A percentile compares a stretch with the other conserved stretches of the same genome.
phyloP scores from a whole-genome alignment of 2,888 invertebrate species.

The Drosophila subquinaria region DNA sequence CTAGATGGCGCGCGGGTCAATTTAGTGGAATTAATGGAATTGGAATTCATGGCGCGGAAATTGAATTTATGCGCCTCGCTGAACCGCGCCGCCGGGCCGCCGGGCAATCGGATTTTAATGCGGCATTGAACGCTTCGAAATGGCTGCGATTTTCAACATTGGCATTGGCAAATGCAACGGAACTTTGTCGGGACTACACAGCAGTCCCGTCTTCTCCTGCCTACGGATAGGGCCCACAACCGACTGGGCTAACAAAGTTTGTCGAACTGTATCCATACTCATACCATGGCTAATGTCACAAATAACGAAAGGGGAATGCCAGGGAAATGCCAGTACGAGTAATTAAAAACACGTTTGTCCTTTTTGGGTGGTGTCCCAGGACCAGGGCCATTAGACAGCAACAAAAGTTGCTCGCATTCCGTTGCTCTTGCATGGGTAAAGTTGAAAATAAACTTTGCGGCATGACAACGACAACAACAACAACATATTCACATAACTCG shows the following conservation, averaged over 20 bases:
- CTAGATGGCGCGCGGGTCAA: conserved; percentile 83
- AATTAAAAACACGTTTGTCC: conserved; percentile 83
- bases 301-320: conserved; percentile 39
- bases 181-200: neutral
- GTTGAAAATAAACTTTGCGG: conserved; percentile 81
- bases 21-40: conserved; percentile 86
- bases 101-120: conserved; percentile 82
- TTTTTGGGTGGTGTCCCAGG: conserved; percentile 41
- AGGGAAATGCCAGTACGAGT: conserved; percentile 64
- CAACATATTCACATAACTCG: conserved; percentile 59
- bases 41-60: conserved; percentile 86
- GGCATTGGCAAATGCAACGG: conserved; percentile 58
- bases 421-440: conserved; percentile 68
- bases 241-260: conserved; percentile 38
- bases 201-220: neutral
- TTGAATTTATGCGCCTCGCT: conserved; percentile 79
- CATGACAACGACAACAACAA: conserved; percentile 51
- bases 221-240: neutral
- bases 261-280: conserved; percentile 41
- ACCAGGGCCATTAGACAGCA: conserved; percentile 57
- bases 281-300: conserved; percentile 43
- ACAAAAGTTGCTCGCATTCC: conserved; percentile 69
- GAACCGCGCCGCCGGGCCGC: conserved; percentile 53
- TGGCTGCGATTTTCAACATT: conserved; percentile 67
- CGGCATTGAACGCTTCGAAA: conserved; percentile 82